Percentiles rank a stretch among this genome's conserved stretches.
phyloP scores from a whole-genome alignment of 2,797 vertebrate genomes.

The Cuculus canorus region DNA sequence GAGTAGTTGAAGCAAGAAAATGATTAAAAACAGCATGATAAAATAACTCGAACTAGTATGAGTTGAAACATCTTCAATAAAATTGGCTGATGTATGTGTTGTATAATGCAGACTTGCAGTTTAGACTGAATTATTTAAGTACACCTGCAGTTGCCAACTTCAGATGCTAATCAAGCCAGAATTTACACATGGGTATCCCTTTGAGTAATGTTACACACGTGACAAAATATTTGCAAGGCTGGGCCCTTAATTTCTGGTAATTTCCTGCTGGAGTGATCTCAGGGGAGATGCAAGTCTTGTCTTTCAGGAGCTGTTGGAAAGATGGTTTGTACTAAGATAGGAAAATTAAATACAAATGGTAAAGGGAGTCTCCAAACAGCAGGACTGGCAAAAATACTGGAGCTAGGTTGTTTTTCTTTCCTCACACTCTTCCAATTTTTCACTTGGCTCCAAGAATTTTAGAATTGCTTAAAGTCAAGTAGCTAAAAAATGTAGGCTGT shows the following conservation, averaged over 20 bases:
- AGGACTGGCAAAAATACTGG: conserved; percentile 59
- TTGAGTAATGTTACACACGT: conserved; percentile 1
- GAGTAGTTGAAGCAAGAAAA: conserved; percentile 20
- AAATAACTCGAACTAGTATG: neutral
- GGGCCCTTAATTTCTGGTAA: conserved; percentile 17
- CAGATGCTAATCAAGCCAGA: neutral
- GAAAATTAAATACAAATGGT: conserved; percentile 67
- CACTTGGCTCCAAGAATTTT: conserved; percentile 28
- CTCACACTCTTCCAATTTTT: conserved; percentile 44
- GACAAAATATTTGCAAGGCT: conserved; percentile 32
- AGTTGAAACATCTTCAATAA: conserved; percentile 36
- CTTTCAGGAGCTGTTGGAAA: conserved; percentile 59
- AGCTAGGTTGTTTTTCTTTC: conserved; percentile 66
- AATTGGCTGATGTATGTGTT: neutral
- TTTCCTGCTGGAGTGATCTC: conserved; percentile 5
- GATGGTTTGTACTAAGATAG: conserved; percentile 46
- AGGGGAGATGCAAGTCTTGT: conserved; percentile 17
- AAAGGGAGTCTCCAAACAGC: conserved; percentile 63
- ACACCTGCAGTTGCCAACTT: conserved; percentile 18
- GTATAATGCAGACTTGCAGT: neutral
- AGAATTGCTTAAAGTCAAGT: conserved; percentile 33
- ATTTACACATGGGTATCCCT: neutral
- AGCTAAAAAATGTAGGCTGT: conserved; percentile 28
- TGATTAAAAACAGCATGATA: conserved; percentile 46
- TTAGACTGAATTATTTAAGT: conserved; percentile 19